Evolutionary conservation across 2,113 vertebrate species (phyloP).

Genomic region (Petrocephalus zakoni): DNA sequence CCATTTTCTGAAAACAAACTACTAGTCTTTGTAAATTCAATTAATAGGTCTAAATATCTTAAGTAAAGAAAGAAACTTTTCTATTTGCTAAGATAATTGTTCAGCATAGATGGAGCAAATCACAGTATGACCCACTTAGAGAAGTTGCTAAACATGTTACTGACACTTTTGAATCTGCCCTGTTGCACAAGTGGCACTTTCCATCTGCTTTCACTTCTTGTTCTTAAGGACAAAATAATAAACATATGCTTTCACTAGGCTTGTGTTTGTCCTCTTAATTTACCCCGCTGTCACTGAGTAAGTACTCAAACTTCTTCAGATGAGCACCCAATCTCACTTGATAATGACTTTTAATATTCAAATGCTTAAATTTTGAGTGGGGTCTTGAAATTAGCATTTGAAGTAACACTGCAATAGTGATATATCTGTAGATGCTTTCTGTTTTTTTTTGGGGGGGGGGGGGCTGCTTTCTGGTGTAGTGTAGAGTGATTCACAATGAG

Average conservation of each 20-base stretch:
- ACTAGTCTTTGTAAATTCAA: background rate
- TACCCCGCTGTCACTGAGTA: background rate
- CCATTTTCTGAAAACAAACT: background rate
- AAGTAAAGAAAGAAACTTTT: background rate
- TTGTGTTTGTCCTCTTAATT: background rate
- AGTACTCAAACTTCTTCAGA: background rate
- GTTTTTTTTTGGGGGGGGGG: background rate
- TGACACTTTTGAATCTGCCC: background rate
- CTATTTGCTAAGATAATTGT: background rate
- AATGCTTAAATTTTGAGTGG: background rate
- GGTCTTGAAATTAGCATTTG: constrained; percentile 4
- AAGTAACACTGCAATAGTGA: background rate
- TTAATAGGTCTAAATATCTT: background rate
- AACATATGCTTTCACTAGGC: background rate
- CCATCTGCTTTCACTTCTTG: background rate
- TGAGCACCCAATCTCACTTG: background rate
- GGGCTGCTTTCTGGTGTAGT: background rate
- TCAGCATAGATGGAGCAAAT: background rate
- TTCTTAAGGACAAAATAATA: background rate
- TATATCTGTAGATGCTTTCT: background rate
- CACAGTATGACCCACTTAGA: background rate
- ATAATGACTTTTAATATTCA: constrained; percentile 7
- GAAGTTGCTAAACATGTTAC: background rate
- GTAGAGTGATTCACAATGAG: background rate
- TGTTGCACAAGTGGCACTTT: background rate